Evolutionary conservation across 1,140 invertebrate species (phyloP), one percentile per base, ranked within the genome.

Genomic region (Amphibalanus amphitrite): DNA sequence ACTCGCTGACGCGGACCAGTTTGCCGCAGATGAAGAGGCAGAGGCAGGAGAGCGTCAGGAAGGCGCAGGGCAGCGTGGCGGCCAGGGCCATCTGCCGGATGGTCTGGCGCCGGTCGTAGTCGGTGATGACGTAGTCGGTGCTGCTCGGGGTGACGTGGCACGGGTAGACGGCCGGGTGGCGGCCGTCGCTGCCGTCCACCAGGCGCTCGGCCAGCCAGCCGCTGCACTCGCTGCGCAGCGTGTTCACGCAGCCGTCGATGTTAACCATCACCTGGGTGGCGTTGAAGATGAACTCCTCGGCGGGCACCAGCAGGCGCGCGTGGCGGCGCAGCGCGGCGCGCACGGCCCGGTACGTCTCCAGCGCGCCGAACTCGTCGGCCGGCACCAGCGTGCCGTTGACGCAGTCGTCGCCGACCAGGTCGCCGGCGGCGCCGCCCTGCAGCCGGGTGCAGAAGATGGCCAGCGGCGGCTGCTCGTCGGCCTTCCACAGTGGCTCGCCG

Each of bases 201-300:
- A 91, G 91, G 74, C 89, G 93, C 70, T 88, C 86, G 72, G 87
- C 84, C 0, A 93, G 82, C 75, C 93, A 94, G 30, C 90, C 89
- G 74, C 87, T 89, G 80, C 92, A 95, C 81, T 93, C 92, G 76
- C 93, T 90, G 73, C 86, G 83, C 26, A 94, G 81, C 0, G 91
- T 92, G n/a, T 95, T 94, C 0, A 94, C 76, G 69, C 78, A 78
- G 29, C n/a, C 75, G 29, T 75, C 91, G 28, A 92, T 95, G 94
- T n/a, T n/a, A 69, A 95, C 93, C 79, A 91, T 84, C 28, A 94
- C n/a, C n/a, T 86, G 84, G 71, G 90, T 92, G 73, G 91, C 90
- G 77, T 94, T 94, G 25, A 90, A 88, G 47, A 93, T 29, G 0
- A 71, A 3, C 20, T 23, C 3, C 17, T 20, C 47, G 47, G 13